phyloP scores from a whole-genome alignment of 2,113 vertebrate genomes.

The Megatriorchis doriae region DNA sequence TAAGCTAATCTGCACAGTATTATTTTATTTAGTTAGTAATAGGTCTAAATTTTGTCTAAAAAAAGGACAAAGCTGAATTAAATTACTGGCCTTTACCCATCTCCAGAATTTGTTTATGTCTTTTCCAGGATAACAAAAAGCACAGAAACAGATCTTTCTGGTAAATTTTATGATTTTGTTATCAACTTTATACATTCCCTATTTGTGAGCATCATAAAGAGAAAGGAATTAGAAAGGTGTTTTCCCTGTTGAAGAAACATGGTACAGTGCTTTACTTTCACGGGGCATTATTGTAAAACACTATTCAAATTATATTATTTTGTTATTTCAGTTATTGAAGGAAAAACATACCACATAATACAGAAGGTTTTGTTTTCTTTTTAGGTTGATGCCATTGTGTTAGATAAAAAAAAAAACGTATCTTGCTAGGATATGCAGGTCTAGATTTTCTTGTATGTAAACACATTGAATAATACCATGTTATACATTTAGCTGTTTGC shows the following conservation, averaged over 20 bases:
- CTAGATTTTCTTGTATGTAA: background rate
- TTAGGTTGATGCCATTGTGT: background rate
- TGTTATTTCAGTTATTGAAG: background rate
- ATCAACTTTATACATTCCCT: background rate
- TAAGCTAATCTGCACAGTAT: background rate
- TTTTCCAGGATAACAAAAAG: background rate
- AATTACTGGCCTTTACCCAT: background rate
- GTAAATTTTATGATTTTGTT: background rate
- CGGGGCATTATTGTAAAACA: background rate
- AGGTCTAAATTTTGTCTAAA: background rate
- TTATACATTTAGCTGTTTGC: background rate
- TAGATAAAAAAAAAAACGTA: background rate
- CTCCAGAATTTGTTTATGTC: background rate
- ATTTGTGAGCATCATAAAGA: background rate
- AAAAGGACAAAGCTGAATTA: background rate
- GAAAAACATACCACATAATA: background rate
- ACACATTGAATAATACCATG: no score
- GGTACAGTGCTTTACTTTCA: background rate
- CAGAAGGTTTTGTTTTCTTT: background rate
- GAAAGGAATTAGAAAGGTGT: background rate
- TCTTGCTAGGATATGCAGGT: background rate
- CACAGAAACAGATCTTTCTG: background rate
- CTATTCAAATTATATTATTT: background rate
- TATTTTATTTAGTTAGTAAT: background rate
- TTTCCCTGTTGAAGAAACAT: background rate